A percentile compares a stretch with the other conserved stretches of the same genome.
phyloP scores from a whole-genome alignment of 2,888 invertebrate species.

The Carpatolechia fugitivella region DNA sequence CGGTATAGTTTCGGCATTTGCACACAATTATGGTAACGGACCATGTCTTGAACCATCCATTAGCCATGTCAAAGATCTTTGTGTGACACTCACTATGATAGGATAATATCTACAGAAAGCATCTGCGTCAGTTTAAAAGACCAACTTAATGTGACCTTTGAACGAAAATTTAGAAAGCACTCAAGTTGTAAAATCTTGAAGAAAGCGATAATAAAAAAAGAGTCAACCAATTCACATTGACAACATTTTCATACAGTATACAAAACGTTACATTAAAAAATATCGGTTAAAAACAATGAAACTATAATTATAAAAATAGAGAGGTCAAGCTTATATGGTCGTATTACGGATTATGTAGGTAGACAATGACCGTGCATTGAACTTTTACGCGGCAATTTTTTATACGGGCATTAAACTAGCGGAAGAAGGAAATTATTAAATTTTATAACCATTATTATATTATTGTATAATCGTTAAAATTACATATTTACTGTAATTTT shows the following conservation, averaged over 20 bases:
- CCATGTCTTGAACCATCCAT: background rate
- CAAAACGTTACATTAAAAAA: background rate
- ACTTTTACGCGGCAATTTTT: background rate
- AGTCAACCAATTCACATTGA: no score
- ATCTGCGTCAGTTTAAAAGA: no score
- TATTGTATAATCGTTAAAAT: no score
- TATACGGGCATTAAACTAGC: no score
- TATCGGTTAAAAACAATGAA: background rate
- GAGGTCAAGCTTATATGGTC: background rate
- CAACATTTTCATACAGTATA: no score
- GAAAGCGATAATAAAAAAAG: no score
- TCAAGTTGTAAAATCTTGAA: no score
- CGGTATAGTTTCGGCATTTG: background rate
- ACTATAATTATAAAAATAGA: background rate
- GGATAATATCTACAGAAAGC: background rate
- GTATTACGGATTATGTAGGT: background rate
- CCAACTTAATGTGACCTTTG: background rate
- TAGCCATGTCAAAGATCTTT: background rate
- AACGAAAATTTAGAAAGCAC: background rate
- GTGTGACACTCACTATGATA: background rate
- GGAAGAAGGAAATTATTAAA: no score
- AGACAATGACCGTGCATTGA: slow-evolving; percentile 1
- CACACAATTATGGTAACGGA: background rate
- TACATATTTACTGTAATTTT: no score
- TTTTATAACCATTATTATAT: no score